Evolutionary conservation across 2,888 invertebrate genomes (phyloP).

Genomic region (Teinopalpus imperialis): DNA sequence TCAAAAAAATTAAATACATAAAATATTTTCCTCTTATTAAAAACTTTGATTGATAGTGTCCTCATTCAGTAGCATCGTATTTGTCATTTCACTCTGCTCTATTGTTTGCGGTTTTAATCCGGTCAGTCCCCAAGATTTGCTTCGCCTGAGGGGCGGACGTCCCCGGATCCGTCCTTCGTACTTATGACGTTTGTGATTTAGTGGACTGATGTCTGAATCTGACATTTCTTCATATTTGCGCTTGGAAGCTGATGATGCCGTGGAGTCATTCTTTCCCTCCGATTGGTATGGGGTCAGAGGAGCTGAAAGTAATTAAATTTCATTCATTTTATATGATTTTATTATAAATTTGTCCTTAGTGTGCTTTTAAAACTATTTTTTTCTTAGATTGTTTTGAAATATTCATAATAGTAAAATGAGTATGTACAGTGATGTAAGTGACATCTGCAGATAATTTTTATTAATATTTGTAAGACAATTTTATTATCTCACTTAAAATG

Average conservation of each 20-base stretch:
- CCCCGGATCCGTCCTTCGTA: constrained; percentile 66
- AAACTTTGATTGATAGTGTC: constrained; percentile 8
- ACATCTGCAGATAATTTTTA: too few relatives aligned
- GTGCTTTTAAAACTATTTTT: too few relatives aligned
- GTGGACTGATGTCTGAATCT: constrained; percentile 58
- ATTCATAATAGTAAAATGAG: too few relatives aligned
- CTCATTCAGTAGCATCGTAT: background rate
- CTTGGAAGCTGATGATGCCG: constrained; percentile 60
- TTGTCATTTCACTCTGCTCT: background rate
- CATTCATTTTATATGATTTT: too few relatives aligned
- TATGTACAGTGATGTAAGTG: too few relatives aligned
- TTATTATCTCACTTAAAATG: too few relatives aligned
- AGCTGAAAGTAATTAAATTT: constrained; percentile 42
- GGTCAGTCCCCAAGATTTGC: constrained; percentile 47
- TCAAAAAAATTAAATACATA: too few relatives aligned
- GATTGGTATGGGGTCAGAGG: constrained; percentile 48
- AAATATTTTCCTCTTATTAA: background rate
- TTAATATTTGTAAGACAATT: too few relatives aligned
- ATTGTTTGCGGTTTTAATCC: constrained; percentile 35
- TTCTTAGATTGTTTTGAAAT: too few relatives aligned
- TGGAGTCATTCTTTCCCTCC: constrained; percentile 43
- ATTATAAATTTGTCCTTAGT: too few relatives aligned
- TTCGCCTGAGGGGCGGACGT: constrained; percentile 61
- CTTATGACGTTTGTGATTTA: constrained; percentile 68
- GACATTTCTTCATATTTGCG: constrained; percentile 60